A percentile compares a stretch with the other conserved stretches of the same genome.
Evolutionary conservation across 2,797 vertebrate species (phyloP).

Genomic region (Rhabdomys pumilio): DNA sequence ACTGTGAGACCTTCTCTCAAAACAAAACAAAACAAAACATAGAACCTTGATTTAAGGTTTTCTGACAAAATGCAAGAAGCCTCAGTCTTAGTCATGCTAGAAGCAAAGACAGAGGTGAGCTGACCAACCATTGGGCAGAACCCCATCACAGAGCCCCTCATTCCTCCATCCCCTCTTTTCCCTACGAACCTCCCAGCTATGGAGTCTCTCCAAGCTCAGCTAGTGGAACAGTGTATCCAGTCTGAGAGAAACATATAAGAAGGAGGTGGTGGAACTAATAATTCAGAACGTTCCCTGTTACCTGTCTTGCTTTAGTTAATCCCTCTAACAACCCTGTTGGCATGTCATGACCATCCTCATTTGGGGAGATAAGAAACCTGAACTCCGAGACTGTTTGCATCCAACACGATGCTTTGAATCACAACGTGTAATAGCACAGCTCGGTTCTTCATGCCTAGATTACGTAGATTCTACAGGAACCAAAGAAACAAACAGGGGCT

Average conservation of each 20-base stretch:
- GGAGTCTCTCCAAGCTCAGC: background rate
- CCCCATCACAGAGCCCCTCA: background rate
- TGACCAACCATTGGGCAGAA: conserved; percentile 19
- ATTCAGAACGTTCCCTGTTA: background rate
- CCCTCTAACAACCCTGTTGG: background rate
- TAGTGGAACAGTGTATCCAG: background rate
- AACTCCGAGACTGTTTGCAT: conserved; percentile 12
- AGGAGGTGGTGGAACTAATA: background rate
- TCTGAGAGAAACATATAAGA: background rate
- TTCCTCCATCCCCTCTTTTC: background rate
- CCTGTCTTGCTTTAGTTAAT: background rate
- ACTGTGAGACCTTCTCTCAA: background rate
- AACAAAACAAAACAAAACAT: background rate
- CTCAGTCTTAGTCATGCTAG: background rate
- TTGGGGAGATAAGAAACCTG: conserved; percentile 28
- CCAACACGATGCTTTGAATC: conserved; percentile 49
- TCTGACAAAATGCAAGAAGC: background rate
- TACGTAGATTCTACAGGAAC: background rate
- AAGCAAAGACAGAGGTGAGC: background rate
- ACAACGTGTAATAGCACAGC: background rate
- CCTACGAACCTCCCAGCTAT: background rate
- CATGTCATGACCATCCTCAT: background rate
- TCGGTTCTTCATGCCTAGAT: background rate
- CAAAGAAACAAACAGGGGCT: background rate
- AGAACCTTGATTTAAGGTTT: background rate